Evolutionary conservation across 2,797 vertebrate genomes (phyloP).

Genomic region (Argyrosomus regius): DNA sequence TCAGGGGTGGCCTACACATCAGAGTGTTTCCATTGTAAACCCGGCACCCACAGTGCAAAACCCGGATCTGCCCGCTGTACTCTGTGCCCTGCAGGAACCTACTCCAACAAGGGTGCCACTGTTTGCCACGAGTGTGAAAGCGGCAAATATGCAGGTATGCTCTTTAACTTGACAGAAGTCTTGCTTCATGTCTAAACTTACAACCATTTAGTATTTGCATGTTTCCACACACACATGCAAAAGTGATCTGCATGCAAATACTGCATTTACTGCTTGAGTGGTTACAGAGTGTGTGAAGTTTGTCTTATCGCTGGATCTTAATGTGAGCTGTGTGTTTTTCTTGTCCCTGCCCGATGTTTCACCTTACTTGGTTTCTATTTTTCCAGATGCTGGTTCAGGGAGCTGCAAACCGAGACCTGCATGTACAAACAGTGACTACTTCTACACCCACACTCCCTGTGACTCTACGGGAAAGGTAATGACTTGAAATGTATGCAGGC

Average conservation of each 20-base stretch:
- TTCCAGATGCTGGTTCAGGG: conserved; percentile 89
- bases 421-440: conserved; percentile 93
- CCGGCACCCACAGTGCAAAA: conserved; percentile 89
- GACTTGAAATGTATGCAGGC: background rate
- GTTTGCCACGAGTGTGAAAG: conserved; percentile 89
- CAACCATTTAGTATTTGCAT: conserved; percentile 19
- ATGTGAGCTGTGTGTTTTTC: conserved; percentile 57
- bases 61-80: conserved; percentile 89
- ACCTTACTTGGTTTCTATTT: conserved; percentile 24
- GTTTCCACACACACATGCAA: background rate
- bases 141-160: conserved; percentile 90
- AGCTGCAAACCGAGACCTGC: conserved; percentile 89
- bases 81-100: conserved; percentile 88
- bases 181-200: background rate
- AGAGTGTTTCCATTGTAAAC: conserved; percentile 97
- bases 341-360: conserved; percentile 32
- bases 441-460: conserved; percentile 95
- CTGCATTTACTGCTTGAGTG: conserved; percentile 34
- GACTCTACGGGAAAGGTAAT: conserved; percentile 90
- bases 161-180: background rate
- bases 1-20: conserved; percentile 96
- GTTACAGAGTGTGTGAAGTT: conserved; percentile 29
- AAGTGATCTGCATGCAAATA: conserved; percentile 46
- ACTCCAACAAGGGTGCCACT: conserved; percentile 91
- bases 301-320: conserved; percentile 74